These are phyloP conservation scores for Pocillopora verrucosa DNA, from an alignment of 64 coral and sea anemone genomes.

Conservation along the genomic window DNA sequence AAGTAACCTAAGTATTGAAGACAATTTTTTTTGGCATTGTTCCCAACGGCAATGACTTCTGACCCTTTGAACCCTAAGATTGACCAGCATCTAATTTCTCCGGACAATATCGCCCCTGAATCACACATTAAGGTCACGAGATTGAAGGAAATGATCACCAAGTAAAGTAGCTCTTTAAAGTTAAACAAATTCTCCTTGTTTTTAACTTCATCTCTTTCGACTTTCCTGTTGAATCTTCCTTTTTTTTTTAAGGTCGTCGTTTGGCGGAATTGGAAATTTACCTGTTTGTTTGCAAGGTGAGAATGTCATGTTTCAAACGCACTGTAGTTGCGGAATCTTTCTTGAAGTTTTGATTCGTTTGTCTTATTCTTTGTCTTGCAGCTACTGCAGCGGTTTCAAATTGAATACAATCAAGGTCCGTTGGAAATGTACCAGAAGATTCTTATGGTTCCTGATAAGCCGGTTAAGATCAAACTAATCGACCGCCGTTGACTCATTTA, in stretches of 20 bases:
- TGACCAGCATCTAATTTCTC: no score
- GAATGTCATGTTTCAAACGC: not conserved
- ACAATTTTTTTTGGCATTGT: no score
- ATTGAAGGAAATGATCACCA: no score
- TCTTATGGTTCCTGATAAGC: not conserved
- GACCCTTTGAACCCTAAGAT: no score
- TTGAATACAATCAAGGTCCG: slow-evolving; percentile 11
- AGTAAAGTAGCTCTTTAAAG: no score
- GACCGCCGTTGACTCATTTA: not conserved
- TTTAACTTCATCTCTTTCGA: no score
- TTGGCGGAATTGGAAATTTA: slow-evolving; percentile 20
- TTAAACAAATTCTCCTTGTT: no score
- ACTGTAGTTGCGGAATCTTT: not conserved
- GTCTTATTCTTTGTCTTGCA: not conserved
- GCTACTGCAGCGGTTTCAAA: slow-evolving; percentile 17
- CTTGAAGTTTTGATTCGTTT: not conserved
- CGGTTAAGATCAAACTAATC: slow-evolving; percentile 19
- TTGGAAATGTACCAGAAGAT: not conserved
- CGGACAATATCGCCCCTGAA: no score
- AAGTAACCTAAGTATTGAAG: no score
- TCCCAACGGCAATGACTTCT: no score
- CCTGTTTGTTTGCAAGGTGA: slow-evolving; percentile 14
- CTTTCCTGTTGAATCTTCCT: no score
- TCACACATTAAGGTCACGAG: no score
- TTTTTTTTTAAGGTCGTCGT: not conserved